Base-by-base conservation (phyloP, 2,113 vertebrate species). In the Chaetodon auriga region DNA sequence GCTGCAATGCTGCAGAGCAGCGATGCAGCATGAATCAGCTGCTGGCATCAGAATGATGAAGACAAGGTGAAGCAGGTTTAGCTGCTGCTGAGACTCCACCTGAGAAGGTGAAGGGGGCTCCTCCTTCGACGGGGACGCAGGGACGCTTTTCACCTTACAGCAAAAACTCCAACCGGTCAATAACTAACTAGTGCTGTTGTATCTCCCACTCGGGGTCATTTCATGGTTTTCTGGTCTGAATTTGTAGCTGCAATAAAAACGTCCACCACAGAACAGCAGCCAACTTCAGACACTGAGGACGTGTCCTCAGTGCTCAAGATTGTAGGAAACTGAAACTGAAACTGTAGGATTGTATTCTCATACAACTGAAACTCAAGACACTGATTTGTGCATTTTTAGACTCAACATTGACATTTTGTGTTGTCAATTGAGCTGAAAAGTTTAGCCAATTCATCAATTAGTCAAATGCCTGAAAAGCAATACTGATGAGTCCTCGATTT, bases 21-120 rank as follows among this genome's bases (percentile, higher is more conserved):
- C 77, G 75, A 82, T 89, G 91, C 93, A 93, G 93, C 89, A 93
- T 93, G 93, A 95, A 93, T 95, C 94, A 95, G 94, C 94, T 94
- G 75, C 65, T 93, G 88, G 87, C 92, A 91, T 53, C 70, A 38
- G 2, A 46, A 80, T 82, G 12, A 73, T 58, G 64, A 85, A 30
- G 83, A 81, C 72, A 82, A 84, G 60, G 80, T 74, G 65, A 89
- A 80, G 43, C 48, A 69, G 82, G 68, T 78, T 71, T 57, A 68
- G 55, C 57, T 57, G 68, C 71, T 21, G 60, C 30, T 30, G 46
- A 7, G 73, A 35, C 18, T 58, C 36, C 68, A 21, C 10, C 16
- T 10, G 8, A 68, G 19, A 62, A 80, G 54, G 36, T 35, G 0
- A 66, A 36, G 46, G 9, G 16, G 12, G 19, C 30, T 53, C 12